A percentile compares a stretch with the other conserved stretches of the same genome.
These are phyloP conservation scores for Emys orbicularis DNA, from an alignment of 2,797 vertebrate species.

Conservation along the genomic window DNA sequence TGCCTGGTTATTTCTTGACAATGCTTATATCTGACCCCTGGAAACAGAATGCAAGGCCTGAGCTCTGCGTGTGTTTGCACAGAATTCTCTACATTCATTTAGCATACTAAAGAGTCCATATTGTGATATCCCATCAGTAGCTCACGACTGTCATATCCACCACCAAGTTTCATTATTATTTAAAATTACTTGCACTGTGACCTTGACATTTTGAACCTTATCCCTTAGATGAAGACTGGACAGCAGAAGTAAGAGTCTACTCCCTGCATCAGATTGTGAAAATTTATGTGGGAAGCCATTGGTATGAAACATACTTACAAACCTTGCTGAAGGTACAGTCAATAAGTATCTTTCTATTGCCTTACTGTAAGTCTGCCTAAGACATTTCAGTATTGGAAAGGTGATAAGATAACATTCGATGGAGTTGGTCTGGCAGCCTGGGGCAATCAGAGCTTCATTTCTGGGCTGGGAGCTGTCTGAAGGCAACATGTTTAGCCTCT, in stretches of 20 bases:
- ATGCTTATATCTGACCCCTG: fast-evolving
- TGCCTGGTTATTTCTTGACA: not conserved
- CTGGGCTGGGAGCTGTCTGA: not conserved
- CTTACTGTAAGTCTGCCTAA: not conserved
- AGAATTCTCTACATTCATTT: not conserved
- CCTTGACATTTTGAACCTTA: slow-evolving; percentile 18
- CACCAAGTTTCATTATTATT: not conserved
- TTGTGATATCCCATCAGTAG: not conserved
- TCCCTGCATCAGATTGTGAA: slow-evolving; percentile 77
- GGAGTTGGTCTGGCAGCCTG: not conserved
- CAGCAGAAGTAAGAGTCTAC: slow-evolving; percentile 70
- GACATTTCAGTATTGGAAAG: not conserved
- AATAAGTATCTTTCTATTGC: not conserved
- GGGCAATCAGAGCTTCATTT: not conserved
- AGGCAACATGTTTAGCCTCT: no score
- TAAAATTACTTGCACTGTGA: not conserved
- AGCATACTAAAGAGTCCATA: no score
- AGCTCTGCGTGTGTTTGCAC: not conserved
- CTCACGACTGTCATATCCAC: not conserved
- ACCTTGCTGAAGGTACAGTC: slow-evolving; percentile 78
- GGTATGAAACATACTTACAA: slow-evolving; percentile 80
- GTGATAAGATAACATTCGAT: not conserved
- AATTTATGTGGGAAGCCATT: slow-evolving; percentile 80
- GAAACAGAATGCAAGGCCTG: fast-evolving
- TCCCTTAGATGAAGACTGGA: slow-evolving; percentile 66